These are phyloP conservation scores for Hypercompe scribonia DNA, from an alignment of 2,888 invertebrate species.

Conservation along the genomic window DNA sequence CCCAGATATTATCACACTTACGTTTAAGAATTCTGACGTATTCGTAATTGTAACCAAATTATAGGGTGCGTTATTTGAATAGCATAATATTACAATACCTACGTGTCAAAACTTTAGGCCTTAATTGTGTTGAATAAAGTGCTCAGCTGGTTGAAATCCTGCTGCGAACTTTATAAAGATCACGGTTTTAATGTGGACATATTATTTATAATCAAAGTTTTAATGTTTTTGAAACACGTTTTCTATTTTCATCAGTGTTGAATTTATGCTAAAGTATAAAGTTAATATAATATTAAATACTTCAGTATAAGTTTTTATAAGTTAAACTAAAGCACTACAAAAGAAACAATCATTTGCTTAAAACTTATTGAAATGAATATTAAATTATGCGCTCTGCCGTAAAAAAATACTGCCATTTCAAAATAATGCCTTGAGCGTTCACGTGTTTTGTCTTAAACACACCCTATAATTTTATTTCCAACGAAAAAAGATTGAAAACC, in stretches of 20 bases:
- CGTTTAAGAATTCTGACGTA: constrained; percentile 32
- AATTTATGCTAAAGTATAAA: no score
- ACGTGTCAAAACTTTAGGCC: constrained; percentile 21
- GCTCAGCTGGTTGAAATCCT: constrained; percentile 24
- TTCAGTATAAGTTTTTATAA: no score
- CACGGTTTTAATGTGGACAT: neutral
- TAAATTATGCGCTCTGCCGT: no score
- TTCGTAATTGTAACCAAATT: constrained; percentile 37
- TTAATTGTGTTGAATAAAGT: constrained; percentile 13
- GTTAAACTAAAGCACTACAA: neutral
- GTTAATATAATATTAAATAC: no score
- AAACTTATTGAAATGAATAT: no score
- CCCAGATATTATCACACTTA: constrained; percentile 48
- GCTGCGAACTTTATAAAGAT: neutral
- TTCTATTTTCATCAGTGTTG: neutral
- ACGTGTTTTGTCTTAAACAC: neutral
- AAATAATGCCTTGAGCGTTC: neutral
- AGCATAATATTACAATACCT: constrained; percentile 6
- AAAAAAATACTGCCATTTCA: no score
- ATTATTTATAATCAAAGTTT: neutral
- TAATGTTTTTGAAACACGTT: neutral
- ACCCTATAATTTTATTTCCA: neutral
- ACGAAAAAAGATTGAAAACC: constrained; percentile 4
- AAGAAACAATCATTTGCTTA: neutral
- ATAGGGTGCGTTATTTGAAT: constrained; percentile 31